Evolutionary conservation across 1,140 invertebrate species (phyloP).

Genomic region (Ruditapes philippinarum): DNA sequence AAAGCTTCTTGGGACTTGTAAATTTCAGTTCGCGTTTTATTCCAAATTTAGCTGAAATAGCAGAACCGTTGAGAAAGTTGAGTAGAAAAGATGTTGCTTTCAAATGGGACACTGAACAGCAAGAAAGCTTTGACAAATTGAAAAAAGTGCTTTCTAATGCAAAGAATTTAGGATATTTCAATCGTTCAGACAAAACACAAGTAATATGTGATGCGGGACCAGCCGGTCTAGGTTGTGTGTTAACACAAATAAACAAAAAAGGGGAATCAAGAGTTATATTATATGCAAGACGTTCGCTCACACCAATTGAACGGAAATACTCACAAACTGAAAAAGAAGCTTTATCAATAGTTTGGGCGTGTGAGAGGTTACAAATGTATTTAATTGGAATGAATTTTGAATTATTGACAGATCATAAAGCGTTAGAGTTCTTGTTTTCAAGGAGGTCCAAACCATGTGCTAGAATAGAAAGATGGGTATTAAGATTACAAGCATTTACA

Average conservation of each 20-base stretch:
- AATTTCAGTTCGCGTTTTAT: constrained; percentile 62
- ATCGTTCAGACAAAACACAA: no score
- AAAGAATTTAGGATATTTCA: no score
- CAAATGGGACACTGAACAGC: no score
- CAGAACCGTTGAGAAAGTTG: no score
- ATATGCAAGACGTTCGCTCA: constrained; percentile 70
- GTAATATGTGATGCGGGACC: no score
- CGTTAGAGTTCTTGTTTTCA: constrained; percentile 64
- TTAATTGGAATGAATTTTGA: constrained; percentile 84
- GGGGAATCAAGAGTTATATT: no score
- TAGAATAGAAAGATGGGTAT: constrained; percentile 73
- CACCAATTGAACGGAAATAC: constrained; percentile 77
- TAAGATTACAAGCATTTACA: constrained; percentile 71
- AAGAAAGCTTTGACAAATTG: no score
- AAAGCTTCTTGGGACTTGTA: no score
- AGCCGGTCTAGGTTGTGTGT: no score
- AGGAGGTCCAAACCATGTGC: constrained; percentile 67
- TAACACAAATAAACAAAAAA: no score
- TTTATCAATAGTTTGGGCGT: constrained; percentile 85
- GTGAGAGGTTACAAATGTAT: constrained; percentile 86
- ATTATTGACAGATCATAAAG: constrained; percentile 84
- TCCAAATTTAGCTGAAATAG: constrained; percentile 65
- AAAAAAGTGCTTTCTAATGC: no score
- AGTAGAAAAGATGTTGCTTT: no score
- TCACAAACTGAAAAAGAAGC: constrained; percentile 86